A percentile compares a stretch with the other conserved stretches of the same genome.
Conservation (phyloP, 1,140 invertebrate genomes). For the Drosophila parvula region DNA sequence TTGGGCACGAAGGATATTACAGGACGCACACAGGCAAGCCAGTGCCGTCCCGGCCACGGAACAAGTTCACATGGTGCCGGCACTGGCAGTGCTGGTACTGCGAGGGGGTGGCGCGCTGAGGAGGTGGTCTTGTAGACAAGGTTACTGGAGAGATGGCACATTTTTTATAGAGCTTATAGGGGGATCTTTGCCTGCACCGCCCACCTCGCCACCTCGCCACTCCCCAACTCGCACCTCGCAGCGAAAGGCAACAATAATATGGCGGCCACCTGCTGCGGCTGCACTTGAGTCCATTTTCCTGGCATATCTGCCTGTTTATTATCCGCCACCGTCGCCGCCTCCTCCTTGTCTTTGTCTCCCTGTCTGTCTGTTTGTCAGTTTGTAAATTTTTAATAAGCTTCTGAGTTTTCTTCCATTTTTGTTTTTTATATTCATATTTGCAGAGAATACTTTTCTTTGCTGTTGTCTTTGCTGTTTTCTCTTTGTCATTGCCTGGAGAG, state of each 20-base stretch:
- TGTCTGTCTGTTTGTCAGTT: constrained; percentile 46
- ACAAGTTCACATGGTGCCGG: constrained; percentile 12
- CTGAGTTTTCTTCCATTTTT: constrained; percentile 52
- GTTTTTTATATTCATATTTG: constrained; percentile 7
- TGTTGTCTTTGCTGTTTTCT: constrained; percentile 10
- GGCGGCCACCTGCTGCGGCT: constrained; percentile 78
- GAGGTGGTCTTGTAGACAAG: constrained; percentile 64
- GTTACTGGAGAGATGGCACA: constrained; percentile 70
- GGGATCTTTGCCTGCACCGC: constrained; percentile 31
- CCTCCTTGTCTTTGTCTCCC: background rate
- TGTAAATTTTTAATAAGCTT: constrained; percentile 79
- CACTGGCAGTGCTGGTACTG: constrained; percentile 11
- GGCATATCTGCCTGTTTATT: constrained; percentile 59
- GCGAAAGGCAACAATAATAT: constrained; percentile 63
- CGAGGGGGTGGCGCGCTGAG: background rate
- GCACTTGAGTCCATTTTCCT: constrained; percentile 76
- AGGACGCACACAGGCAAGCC: constrained; percentile 28
- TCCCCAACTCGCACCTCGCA: background rate
- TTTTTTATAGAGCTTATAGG: constrained; percentile 57
- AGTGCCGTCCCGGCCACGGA: constrained; percentile 1
- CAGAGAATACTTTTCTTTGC: constrained; percentile 20
- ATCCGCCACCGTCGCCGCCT: background rate
- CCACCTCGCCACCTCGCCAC: background rate
- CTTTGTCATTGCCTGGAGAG: constrained; percentile 25
- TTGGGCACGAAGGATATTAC: constrained; percentile 76